phyloP scores from a whole-genome alignment of 1,140 invertebrate genomes.

The Drosophila micromelanica region DNA sequence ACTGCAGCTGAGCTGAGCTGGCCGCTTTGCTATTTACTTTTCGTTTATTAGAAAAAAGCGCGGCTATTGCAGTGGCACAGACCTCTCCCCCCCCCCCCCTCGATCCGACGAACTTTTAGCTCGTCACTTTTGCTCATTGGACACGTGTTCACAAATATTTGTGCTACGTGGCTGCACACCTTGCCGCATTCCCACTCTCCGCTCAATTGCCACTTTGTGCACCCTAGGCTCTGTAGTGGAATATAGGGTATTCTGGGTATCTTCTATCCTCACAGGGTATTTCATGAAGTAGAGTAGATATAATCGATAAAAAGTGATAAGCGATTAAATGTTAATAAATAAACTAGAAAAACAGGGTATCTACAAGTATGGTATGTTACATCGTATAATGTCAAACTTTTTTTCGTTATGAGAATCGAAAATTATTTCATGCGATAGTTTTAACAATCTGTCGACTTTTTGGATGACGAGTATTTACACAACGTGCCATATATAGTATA shows the following conservation, averaged over 20 bases:
- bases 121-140: constrained; percentile 71
- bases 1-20: constrained; percentile 42
- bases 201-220: constrained; percentile 21
- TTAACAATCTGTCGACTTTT: constrained; percentile 64
- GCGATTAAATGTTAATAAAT: no score
- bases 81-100: background rate
- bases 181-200: constrained; percentile 19
- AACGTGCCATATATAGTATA: constrained; percentile 22
- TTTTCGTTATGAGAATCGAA: constrained; percentile 33
- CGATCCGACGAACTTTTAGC: constrained; percentile 28
- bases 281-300: no score
- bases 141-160: constrained; percentile 81
- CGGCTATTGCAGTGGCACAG: constrained; percentile 34
- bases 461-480: constrained; percentile 41
- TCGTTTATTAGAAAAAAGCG: constrained; percentile 77
- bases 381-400: constrained; percentile 7
- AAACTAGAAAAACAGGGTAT: background rate
- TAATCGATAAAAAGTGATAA: no score
- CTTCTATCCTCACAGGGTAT: no score
- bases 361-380: no score
- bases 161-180: constrained; percentile 76
- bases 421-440: constrained; percentile 59
- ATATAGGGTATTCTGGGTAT: constrained; percentile 12
- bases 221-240: background rate
- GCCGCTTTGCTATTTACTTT: constrained; percentile 71